A percentile compares a stretch with the other conserved stretches of the same genome.
Conservation (phyloP, 2,888 invertebrate genomes). For the Caenorhabditis afra region DNA sequence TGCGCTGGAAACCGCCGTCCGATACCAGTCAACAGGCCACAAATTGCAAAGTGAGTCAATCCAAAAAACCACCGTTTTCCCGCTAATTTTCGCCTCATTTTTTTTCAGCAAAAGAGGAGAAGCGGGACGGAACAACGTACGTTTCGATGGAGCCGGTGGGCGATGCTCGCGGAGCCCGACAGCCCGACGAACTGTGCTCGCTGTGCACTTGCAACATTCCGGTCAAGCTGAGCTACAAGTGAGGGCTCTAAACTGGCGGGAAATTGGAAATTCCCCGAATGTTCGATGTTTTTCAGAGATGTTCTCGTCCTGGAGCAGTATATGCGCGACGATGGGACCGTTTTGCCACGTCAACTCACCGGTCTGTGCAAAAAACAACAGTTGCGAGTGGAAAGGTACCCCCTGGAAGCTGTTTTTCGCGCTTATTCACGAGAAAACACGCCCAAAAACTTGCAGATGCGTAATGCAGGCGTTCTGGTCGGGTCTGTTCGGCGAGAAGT, state of each 20-base stretch:
- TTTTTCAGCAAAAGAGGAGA: conserved; percentile 52
- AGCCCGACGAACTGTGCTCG: conserved; percentile 65
- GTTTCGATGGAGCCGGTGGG: conserved; percentile 61
- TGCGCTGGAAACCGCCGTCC: conserved; percentile 33
- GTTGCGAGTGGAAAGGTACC: conserved; percentile 73
- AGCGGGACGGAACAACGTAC: conserved; percentile 44
- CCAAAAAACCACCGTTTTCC: background rate
- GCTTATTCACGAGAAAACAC: background rate
- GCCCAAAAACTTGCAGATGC: conserved; percentile 63
- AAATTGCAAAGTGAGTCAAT: conserved; percentile 47
- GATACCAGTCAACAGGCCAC: conserved; percentile 39
- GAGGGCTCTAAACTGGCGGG: conserved; percentile 7
- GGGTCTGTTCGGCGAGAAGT: conserved; percentile 82
- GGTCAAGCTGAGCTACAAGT: conserved; percentile 72
- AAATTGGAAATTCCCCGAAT: conserved; percentile 6
- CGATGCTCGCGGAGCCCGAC: conserved; percentile 38
- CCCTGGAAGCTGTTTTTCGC: no score
- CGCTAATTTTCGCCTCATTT: background rate
- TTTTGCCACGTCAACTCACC: conserved; percentile 80
- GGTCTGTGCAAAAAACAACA: conserved; percentile 79
- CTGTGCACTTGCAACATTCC: conserved; percentile 77
- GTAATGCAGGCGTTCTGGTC: conserved; percentile 80
- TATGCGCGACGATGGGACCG: conserved; percentile 80
- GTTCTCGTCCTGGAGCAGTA: conserved; percentile 81
- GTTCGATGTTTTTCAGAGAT: conserved; percentile 71